Evolutionary conservation across 2,888 invertebrate species (phyloP).

Genomic region (Mesoligia furuncula): DNA sequence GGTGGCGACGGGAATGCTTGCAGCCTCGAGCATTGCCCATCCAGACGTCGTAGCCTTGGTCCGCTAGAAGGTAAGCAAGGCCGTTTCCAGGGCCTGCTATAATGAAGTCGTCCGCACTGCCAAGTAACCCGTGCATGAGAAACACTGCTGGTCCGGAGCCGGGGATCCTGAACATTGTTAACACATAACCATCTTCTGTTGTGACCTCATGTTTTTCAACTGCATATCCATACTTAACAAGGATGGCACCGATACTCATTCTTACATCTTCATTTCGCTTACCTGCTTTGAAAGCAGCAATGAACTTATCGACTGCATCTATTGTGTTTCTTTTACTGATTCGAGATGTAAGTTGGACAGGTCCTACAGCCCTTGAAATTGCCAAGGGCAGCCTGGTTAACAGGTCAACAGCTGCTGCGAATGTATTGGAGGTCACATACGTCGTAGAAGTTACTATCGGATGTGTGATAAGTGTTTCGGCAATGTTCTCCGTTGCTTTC

Average conservation of each 20-base stretch:
- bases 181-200: constrained; percentile 79
- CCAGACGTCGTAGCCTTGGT: constrained; percentile 94
- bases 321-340: constrained; percentile 67
- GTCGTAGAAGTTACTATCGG: constrained; percentile 63
- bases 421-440: constrained; percentile 62
- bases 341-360: constrained; percentile 61
- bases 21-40: constrained; percentile 95
- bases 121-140: constrained; percentile 82
- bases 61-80: constrained; percentile 88
- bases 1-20: constrained; percentile 91
- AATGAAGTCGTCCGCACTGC: constrained; percentile 81
- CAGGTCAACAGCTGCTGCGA: constrained; percentile 63
- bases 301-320: constrained; percentile 66
- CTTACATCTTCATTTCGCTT: constrained; percentile 74
- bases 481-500: constrained; percentile 23
- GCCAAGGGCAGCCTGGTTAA: constrained; percentile 63
- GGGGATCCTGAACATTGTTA: constrained; percentile 78
- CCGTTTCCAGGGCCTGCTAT: constrained; percentile 76
- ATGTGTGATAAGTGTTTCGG: constrained; percentile 45
- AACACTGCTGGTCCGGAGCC: constrained; percentile 76
- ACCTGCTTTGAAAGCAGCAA: constrained; percentile 69
- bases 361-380: constrained; percentile 66
- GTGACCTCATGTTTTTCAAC: constrained; percentile 74
- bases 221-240: constrained; percentile 76
- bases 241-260: constrained; percentile 70